Conservation (phyloP, 1,140 invertebrate species). For the Zaprionus ornatus region DNA sequence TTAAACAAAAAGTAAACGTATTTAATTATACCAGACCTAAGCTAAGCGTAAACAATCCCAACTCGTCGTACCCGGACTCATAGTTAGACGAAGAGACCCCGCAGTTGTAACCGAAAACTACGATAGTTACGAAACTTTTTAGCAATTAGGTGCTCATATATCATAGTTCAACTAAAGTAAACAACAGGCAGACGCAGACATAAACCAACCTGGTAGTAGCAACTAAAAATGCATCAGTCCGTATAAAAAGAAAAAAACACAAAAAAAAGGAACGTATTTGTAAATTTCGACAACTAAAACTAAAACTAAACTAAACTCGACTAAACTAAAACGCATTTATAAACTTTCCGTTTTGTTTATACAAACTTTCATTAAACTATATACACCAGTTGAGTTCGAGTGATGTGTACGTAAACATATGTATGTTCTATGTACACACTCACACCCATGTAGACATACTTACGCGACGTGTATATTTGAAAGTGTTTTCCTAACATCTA, state of each 20-base stretch:
- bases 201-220: constrained; percentile 10
- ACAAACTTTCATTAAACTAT: constrained; percentile 41
- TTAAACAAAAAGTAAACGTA: constrained; percentile 41
- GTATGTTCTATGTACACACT: constrained; percentile 9
- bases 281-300: constrained; percentile 35
- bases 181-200: constrained; percentile 21
- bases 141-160: constrained; percentile 80
- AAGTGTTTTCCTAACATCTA: constrained; percentile 70
- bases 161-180: constrained; percentile 72
- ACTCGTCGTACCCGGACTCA: constrained; percentile 23
- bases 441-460: not conserved
- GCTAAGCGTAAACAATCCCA: constrained; percentile 64
- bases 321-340: constrained; percentile 72
- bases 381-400: constrained; percentile 64
- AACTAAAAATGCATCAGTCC: constrained; percentile 39
- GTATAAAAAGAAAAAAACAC: constrained; percentile 12
- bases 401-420: constrained; percentile 36
- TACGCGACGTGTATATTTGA: constrained; percentile 7
- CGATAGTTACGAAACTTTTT: constrained; percentile 72
- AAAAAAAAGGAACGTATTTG: constrained; percentile 24
- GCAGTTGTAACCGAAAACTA: constrained; percentile 52
- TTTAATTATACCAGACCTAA: constrained; percentile 56
- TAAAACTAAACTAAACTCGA: constrained; percentile 57
- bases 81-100: constrained; percentile 19
- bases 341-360: constrained; percentile 67